phyloP scores from a whole-genome alignment of 2,797 vertebrate genomes.

The Pseudochirops cupreus region DNA sequence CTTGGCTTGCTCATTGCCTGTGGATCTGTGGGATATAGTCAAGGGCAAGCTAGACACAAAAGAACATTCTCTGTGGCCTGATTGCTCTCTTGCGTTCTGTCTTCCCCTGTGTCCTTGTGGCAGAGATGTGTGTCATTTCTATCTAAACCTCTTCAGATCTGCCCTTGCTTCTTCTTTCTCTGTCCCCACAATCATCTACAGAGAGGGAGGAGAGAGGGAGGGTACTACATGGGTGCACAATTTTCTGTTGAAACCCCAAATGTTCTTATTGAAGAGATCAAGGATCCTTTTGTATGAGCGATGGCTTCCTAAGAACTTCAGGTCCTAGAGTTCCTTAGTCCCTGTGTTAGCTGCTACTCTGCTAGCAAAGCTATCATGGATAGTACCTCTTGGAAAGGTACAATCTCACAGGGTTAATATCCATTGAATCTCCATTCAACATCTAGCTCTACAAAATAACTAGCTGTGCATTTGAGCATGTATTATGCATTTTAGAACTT shows the following conservation, averaged over 20 bases:
- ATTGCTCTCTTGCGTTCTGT: neutral
- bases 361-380: neutral
- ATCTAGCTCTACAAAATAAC: neutral
- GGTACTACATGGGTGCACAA: neutral
- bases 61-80: neutral
- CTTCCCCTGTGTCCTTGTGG: neutral
- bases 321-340: neutral
- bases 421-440: neutral
- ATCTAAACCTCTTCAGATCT: neutral
- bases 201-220: neutral
- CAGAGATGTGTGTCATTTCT: neutral
- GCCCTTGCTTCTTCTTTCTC: neutral
- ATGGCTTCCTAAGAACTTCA: neutral
- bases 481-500: neutral
- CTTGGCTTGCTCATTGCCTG: neutral
- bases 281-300: neutral
- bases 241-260: neutral
- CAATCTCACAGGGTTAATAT: neutral
- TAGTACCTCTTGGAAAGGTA: neutral
- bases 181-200: neutral
- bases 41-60: neutral
- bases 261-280: neutral
- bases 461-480: neutral
- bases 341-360: neutral
- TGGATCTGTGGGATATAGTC: neutral